phyloP scores from a whole-genome alignment of 2,113 vertebrate genomes.

The Oostethus manadensis region DNA sequence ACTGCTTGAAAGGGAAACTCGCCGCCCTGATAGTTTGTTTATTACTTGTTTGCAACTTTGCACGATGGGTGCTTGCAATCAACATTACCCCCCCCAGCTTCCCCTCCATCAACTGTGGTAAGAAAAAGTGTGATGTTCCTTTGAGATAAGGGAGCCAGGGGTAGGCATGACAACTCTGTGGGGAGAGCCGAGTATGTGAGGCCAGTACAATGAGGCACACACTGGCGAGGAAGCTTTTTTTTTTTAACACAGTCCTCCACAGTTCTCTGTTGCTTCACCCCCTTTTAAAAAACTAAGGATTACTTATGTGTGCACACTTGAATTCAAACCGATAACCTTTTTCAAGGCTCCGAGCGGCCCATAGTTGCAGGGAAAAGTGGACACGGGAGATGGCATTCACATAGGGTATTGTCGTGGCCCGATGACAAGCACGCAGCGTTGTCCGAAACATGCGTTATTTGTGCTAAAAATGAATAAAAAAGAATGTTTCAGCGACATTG shows the following conservation, averaged over 20 bases:
- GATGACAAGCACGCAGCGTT: no score
- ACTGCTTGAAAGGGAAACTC: constrained; percentile 1
- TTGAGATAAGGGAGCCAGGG: constrained; percentile 70
- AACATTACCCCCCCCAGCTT: constrained; percentile 31
- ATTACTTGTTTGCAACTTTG: constrained; percentile 34
- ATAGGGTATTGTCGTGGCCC: no score
- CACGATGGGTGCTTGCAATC: constrained; percentile 47
- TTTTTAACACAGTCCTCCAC: constrained; percentile 52
- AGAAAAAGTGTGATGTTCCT: constrained; percentile 71
- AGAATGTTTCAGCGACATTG: no score
- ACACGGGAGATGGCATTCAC: no score
- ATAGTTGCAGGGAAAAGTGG: constrained; percentile 4
- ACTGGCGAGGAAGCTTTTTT: constrained; percentile 64
- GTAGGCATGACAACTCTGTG: constrained; percentile 72
- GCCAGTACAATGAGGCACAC: constrained; percentile 69
- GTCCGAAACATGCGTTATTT: no score
- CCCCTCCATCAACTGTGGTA: constrained; percentile 30
- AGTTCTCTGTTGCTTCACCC: constrained; percentile 36
- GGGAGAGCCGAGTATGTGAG: constrained; percentile 70
- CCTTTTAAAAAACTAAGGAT: constrained; percentile 16
- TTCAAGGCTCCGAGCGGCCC: constrained; percentile 4
- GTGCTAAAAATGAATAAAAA: no score
- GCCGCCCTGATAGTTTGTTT: constrained; percentile 10
- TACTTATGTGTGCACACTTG: constrained; percentile 46
- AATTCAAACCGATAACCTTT: constrained; percentile 54